Evolutionary conservation across 2,888 invertebrate species (phyloP), one percentile per base, ranked within the genome.

Genomic region (Xestia sexstrigata): DNA sequence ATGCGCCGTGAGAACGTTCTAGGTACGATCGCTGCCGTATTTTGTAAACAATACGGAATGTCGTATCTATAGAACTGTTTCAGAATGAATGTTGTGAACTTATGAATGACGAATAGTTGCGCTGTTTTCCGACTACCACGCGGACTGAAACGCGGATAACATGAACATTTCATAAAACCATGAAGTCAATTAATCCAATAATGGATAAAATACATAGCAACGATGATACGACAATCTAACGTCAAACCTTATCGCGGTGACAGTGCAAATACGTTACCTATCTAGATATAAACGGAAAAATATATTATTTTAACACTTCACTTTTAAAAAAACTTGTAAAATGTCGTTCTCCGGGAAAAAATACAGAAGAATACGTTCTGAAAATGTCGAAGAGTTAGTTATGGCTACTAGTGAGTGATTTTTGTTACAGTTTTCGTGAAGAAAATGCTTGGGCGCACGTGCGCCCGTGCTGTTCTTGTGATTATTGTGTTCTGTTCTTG

Each of bases 301-400:
- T 20, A 49, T n/a, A 15, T 47, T 55, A 83, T 65, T 76, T 26
- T 55, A 35, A 55, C 84, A 84, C 30, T 84, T 49, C 60, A 65
- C 39, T 70, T 66, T 55, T 13, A 67, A 58, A 49, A 63, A 47
- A 78, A 76, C 20, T 35, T 30, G 39, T 49, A 86, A 79, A 77
- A 95, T 95, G 95, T 93, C 93, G 80, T 95, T 95, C 85, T 94
- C 92, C 0, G 96, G 96, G 0, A 95, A 94, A 82, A 92, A 90
- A 62, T 96, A 87, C 70, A 90, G 91, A 71, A 89, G 95, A 74
- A 87, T 91, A 0, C 87, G 91, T 0, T 93, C 91, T 86, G 94
- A 94, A 77, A 95, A 95, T 84, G 86, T 95, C 8, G 92, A 94
- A 4, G 91, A 93, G 55, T 81, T 95, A 62, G 74, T 94, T 30